Evolutionary conservation across 2,797 vertebrate species (phyloP).

Genomic region (Cynodonichthys magdalenae): DNA sequence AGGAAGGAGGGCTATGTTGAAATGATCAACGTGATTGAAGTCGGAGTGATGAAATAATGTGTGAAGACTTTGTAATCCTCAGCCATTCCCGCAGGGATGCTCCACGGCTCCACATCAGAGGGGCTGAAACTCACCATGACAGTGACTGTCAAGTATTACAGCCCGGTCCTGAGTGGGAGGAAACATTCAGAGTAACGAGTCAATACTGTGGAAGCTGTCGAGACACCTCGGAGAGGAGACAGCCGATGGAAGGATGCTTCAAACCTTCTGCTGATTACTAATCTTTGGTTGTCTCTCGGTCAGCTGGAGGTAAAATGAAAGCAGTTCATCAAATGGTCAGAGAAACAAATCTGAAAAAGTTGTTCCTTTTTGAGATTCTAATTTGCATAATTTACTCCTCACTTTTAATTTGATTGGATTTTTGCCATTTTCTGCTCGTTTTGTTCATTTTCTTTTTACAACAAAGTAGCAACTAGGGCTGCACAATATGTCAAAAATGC

Average conservation of each 20-base stretch:
- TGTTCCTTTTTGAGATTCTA: not conserved
- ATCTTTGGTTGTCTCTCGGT: conserved; percentile 37
- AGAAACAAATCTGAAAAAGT: not conserved
- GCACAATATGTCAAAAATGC: too few species aligned
- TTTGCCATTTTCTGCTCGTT: not conserved
- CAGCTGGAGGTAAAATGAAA: conserved; percentile 38
- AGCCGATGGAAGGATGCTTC: conserved; percentile 25
- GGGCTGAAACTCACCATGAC: conserved; percentile 56
- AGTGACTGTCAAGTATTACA: conserved; percentile 51
- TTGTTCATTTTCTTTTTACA: not conserved
- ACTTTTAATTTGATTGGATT: not conserved
- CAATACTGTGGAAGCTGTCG: conserved; percentile 39
- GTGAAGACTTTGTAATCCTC: conserved; percentile 67
- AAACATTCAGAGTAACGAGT: conserved; percentile 33
- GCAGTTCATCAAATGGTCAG: conserved; percentile 26
- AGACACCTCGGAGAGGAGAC: conserved; percentile 32
- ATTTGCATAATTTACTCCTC: too few species aligned
- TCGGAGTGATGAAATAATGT: conserved; percentile 73
- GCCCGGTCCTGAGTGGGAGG: conserved; percentile 49
- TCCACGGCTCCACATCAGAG: conserved; percentile 62
- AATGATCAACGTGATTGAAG: conserved; percentile 53
- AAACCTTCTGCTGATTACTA: conserved; percentile 34
- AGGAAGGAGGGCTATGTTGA: conserved; percentile 46
- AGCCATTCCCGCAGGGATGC: conserved; percentile 42
- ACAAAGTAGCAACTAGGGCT: not conserved